Evolutionary conservation across 2,113 vertebrate species (phyloP).

Genomic region (Naja naja): DNA sequence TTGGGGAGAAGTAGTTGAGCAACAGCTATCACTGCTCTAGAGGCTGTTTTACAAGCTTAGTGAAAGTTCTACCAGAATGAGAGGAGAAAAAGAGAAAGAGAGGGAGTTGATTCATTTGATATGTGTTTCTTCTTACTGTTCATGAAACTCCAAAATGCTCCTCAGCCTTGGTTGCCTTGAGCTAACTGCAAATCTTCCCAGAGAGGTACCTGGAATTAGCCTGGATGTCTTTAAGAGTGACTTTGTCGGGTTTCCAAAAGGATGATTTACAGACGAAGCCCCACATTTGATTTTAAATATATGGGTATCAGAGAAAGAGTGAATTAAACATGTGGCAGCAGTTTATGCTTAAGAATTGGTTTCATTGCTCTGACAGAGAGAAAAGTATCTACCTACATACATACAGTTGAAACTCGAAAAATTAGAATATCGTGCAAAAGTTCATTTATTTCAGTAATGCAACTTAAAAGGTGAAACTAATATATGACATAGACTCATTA

Average conservation of each 20-base stretch:
- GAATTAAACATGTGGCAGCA: neutral
- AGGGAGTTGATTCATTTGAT: neutral
- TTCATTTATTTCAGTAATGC: too few species aligned
- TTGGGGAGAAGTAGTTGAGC: neutral
- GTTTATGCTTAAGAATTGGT: neutral
- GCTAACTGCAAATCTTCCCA: neutral
- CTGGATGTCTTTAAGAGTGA: neutral
- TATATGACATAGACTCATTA: too few species aligned
- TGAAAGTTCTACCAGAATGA: neutral
- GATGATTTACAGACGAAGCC: too few species aligned
- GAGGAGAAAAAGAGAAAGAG: neutral
- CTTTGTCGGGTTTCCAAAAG: too few species aligned
- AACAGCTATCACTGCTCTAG: neutral
- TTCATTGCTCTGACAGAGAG: neutral
- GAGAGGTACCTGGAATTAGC: neutral
- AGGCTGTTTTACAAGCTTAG: neutral
- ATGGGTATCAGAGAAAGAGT: neutral
- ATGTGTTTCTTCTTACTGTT: neutral
- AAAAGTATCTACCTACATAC: neutral
- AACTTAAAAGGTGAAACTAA: too few species aligned
- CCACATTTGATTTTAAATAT: neutral
- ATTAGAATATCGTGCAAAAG: too few species aligned
- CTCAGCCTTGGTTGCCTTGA: neutral
- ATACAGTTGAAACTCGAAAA: too few species aligned
- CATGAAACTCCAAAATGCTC: neutral